A percentile compares a stretch with the other conserved stretches of the same genome.
Conservation (phyloP, 2,888 invertebrate genomes). For the Cybosia mesomella region DNA sequence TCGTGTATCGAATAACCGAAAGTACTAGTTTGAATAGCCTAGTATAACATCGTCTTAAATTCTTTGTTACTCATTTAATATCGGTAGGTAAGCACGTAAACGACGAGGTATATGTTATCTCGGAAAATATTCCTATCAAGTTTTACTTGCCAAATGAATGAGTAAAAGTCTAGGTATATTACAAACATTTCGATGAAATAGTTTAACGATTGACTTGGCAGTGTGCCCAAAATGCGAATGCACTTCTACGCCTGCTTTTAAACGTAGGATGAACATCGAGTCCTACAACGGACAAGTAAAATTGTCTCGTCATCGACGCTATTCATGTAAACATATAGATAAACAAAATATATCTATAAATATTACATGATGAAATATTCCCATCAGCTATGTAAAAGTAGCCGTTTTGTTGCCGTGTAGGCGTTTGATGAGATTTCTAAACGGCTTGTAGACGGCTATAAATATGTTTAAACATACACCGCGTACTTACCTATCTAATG, state of each 20-base stretch:
- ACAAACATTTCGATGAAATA: constrained; percentile 47
- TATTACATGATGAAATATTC: constrained; percentile 50
- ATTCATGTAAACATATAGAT: constrained; percentile 42
- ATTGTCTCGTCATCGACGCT: constrained; percentile 33
- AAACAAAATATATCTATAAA: constrained; percentile 19
- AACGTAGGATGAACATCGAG: constrained; percentile 26
- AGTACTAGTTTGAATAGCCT: too few species aligned
- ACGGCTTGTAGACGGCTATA: constrained; percentile 46
- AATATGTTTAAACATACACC: constrained; percentile 53
- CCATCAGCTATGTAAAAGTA: constrained; percentile 48
- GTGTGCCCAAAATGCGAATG: constrained; percentile 56
- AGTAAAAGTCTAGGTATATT: constrained; percentile 27
- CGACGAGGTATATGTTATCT: too few species aligned
- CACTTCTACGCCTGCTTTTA: constrained; percentile 47
- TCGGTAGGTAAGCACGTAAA: neutral
- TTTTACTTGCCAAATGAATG: constrained; percentile 44
- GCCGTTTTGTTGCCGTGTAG: constrained; percentile 48
- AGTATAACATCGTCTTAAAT: too few species aligned
- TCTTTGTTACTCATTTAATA: neutral
- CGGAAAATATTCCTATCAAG: too few species aligned
- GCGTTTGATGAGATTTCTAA: constrained; percentile 55
- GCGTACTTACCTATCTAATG: constrained; percentile 33
- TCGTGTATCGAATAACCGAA: too few species aligned
- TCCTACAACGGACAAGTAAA: constrained; percentile 36
- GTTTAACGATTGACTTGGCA: constrained; percentile 60